Evolutionary conservation across 2,797 vertebrate genomes (phyloP), one percentile per base, ranked within the genome.

Genomic region (Agapornis canus): DNA sequence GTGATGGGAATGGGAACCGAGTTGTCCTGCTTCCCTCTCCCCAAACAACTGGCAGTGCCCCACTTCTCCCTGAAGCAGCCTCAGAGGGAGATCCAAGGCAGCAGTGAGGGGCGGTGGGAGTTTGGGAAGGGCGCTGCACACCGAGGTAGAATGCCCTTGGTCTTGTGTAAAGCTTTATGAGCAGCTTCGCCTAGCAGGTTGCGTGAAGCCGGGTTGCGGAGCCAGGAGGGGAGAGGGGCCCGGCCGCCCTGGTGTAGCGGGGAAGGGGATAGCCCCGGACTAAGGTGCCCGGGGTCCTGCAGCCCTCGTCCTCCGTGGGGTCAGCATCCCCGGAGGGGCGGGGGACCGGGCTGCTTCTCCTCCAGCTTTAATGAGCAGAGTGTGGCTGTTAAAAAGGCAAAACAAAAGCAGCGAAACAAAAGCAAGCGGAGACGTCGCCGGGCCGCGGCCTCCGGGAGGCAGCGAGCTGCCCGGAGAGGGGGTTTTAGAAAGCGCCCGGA

Each of bases 11-110:
- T 3, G 32, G 31, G 39, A 16, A 23, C 20, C 2, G 32, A 60
- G 45, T 15, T n/a, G 13, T 21, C 47, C 29, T 39, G 21, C 9
- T 43, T 70, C 39, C 31, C 13, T 35, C 35, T 39, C 47, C 26
- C 47, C 60, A 15, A 2, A n/a, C 5, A 29, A 0, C 8, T 10
- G 0, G 3, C 15, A 2, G 4, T 19, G 47, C 8, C 18, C 47
- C 4, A 0, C 20, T 51, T 70, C 31, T 57, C 48, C 32, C 56
- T 12, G 10, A 17, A 45, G 37, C 63, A 21, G 49, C 60, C 8
- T 25, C 47, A 4, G 49, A 14, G 37, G 5, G 31, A 37, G 59
- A 7, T 7, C 3, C 4, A 11, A 43, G 79, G 52, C 20, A 11
- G 42, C 39, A 39, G 26, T 9, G 20, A 40, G 17, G 20, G 25